Percentiles rank a stretch among this genome's conserved stretches.
Evolutionary conservation across 2,797 vertebrate genomes (phyloP).

Genomic region (Myotis myotis): DNA sequence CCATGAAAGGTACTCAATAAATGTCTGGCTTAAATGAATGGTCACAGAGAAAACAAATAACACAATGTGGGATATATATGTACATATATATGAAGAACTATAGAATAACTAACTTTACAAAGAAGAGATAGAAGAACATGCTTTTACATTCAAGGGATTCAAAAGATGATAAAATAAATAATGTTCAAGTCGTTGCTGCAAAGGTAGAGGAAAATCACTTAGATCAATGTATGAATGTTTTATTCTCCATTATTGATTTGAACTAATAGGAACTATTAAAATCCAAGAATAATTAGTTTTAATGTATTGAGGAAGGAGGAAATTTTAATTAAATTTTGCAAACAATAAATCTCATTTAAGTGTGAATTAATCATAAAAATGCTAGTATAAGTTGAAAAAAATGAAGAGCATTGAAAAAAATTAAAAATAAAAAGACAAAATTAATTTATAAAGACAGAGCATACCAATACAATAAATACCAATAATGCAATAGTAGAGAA

Average conservation of each 20-base stretch:
- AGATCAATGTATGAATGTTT: conserved; percentile 27
- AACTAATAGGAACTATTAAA: conserved; percentile 46
- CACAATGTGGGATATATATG: not conserved
- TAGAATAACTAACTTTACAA: not conserved
- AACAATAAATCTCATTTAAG: conserved; percentile 59
- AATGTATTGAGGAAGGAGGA: conserved; percentile 32
- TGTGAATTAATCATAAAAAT: conserved; percentile 50
- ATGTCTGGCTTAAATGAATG: not conserved
- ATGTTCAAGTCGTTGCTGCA: not conserved
- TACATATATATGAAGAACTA: not conserved
- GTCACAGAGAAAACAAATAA: not conserved
- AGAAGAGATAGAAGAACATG: not conserved
- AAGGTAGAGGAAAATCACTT: not conserved
- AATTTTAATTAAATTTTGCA: conserved; percentile 63
- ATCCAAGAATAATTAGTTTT: conserved; percentile 17
- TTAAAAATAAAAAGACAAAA: conserved; percentile 42
- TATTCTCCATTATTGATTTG: conserved; percentile 43
- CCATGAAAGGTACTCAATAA: not conserved
- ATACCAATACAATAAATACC: conserved; percentile 48
- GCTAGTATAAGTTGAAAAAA: conserved; percentile 32
- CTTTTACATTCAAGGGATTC: conserved; percentile 31
- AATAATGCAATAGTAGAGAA: conserved; percentile 59
- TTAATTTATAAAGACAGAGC: conserved; percentile 61
- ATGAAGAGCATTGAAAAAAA: conserved; percentile 29
- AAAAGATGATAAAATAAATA: conserved; percentile 10